Evolutionary conservation across 2,888 invertebrate species (phyloP).

Genomic region (Meiosimyza decipiens): DNA sequence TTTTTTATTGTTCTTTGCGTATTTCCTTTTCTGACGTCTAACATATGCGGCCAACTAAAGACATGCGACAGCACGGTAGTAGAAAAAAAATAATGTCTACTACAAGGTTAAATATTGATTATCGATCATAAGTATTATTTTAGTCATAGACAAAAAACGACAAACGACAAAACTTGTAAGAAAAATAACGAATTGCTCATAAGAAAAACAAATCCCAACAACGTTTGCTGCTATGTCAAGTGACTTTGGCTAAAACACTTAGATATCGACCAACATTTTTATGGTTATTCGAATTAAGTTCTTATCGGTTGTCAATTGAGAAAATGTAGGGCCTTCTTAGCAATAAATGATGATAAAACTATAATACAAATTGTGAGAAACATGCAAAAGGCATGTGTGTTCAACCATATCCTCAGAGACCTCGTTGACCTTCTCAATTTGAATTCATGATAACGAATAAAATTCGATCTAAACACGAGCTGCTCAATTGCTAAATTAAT

Average conservation of each 20-base stretch:
- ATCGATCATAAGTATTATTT: constrained; percentile 48
- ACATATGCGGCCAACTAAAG: not conserved
- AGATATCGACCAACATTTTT: not conserved
- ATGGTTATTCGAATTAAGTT: too few relatives aligned
- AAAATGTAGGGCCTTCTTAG: too few relatives aligned
- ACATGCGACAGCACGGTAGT: not conserved
- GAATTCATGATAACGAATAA: too few relatives aligned
- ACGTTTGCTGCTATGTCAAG: constrained; percentile 10
- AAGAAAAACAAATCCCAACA: constrained; percentile 39
- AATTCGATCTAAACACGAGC: too few relatives aligned
- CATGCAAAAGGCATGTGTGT: too few relatives aligned
- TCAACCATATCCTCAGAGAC: too few relatives aligned
- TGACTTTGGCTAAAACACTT: not conserved
- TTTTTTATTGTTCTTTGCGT: not conserved
- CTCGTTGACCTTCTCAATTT: too few relatives aligned
- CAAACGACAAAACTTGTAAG: constrained; percentile 21
- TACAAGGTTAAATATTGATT: constrained; percentile 49
- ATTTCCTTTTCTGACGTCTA: not conserved
- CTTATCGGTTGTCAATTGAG: too few relatives aligned
- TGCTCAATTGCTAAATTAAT: too few relatives aligned
- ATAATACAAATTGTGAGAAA: too few relatives aligned
- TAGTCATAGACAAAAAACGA: constrained; percentile 12
- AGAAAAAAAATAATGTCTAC: not conserved
- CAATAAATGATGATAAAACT: too few relatives aligned
- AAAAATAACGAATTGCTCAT: not conserved